Base-by-base conservation (phyloP, 2,888 invertebrate species). In the Torymus auratus region DNA sequence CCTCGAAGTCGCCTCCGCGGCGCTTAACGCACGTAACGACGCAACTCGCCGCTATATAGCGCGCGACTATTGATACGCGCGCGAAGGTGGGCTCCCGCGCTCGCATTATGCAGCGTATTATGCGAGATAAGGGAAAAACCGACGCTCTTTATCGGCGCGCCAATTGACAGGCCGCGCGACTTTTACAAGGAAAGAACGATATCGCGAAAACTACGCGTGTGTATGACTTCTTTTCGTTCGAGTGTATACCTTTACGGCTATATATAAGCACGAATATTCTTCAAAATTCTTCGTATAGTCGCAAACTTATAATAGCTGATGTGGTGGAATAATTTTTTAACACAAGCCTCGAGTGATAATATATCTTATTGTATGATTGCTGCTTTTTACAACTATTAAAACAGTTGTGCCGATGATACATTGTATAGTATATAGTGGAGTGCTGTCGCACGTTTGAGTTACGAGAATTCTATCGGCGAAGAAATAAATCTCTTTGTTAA, bases 121-220 rank as follows among this genome's bases (percentile, higher is more conserved):
- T 70, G 50, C 58, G 50, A 79, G 84, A 85, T 85, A 86, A 83
- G 80, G 23, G 20, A 52, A 53, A 76, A 53, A 76, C 65, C 61
- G 20, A n/a, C 41, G 28, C 13, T 41, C 41, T 80, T 61, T 80
- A 79, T 78, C 71, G 74, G 56, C 7, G 41, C 68, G 70, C 64
- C 64, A 74, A 69, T 80, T 71, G 82, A 80, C 82, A 76, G 58
- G 70, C 60, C 70, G 64, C 65, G 41, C 62, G 82, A 84, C 79
- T 84, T 84, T 84, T 85, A 75, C 83, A 81, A 83, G 82, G 69
- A 77, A 82, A 61, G 78, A 78, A 80, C 60, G 78, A 72, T 72
- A 78, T 61, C 67, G 58, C 56, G 11, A 28, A n/a, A n/a, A n/a
- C n/a, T n/a, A 2, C 15, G 55, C 23, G 15, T 28, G 62, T 52